Evolutionary conservation across 2,113 vertebrate species (phyloP).

Genomic region (Crotalus horridus): DNA sequence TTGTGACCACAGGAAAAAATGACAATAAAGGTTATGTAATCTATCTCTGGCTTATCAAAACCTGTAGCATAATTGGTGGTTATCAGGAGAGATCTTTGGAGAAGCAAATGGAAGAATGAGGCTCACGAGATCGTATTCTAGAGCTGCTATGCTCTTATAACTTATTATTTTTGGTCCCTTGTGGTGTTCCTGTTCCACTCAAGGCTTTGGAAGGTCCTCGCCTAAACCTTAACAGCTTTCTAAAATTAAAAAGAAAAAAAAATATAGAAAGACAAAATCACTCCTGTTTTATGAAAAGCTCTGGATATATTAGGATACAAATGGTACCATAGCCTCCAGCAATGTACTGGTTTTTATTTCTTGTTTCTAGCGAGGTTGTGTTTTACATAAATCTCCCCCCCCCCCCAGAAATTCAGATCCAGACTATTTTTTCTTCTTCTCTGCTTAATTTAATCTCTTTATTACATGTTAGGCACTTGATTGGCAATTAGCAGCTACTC

Average conservation of each 20-base stretch:
- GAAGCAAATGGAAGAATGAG: background rate
- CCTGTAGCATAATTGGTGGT: background rate
- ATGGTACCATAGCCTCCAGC: background rate
- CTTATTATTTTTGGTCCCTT: slow-evolving; percentile 36
- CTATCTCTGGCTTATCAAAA: background rate
- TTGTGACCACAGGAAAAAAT: too few relatives aligned
- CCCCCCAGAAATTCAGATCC: slow-evolving; percentile 13
- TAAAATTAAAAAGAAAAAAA: slow-evolving; percentile 38
- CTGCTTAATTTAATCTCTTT: slow-evolving; percentile 39
- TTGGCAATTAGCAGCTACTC: slow-evolving; percentile 27
- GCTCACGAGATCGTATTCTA: background rate
- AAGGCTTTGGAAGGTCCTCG: background rate
- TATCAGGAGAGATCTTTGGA: background rate
- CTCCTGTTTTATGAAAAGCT: slow-evolving; percentile 22
- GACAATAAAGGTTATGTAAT: too few relatives aligned
- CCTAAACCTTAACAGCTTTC: background rate
- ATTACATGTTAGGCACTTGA: slow-evolving; percentile 23
- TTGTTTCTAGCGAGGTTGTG: background rate
- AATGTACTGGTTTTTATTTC: background rate
- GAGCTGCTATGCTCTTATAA: slow-evolving; percentile 22
- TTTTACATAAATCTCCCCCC: slow-evolving; percentile 21
- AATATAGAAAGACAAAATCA: background rate
- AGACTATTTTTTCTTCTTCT: slow-evolving; percentile 23
- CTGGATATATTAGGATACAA: slow-evolving; percentile 32
- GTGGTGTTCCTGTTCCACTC: slow-evolving; percentile 18